A percentile compares a stretch with the other conserved stretches of the same genome.
These are phyloP conservation scores for Ephialtes manifestator DNA, from an alignment of 2,888 invertebrate species.

Conservation along the genomic window DNA sequence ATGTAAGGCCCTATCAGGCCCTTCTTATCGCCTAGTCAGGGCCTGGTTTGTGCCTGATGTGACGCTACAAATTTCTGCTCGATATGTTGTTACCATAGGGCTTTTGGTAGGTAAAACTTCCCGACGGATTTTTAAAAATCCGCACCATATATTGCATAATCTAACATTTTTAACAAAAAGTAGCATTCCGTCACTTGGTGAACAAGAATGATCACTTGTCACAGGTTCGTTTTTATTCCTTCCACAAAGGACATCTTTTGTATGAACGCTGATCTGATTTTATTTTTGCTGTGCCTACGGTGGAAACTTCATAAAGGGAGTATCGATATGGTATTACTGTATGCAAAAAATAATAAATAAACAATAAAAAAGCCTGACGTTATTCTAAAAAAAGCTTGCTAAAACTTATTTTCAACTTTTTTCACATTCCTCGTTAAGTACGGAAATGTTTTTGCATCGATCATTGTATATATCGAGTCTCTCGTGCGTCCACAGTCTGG, in stretches of 20 bases:
- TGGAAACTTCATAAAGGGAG: slow-evolving; percentile 62
- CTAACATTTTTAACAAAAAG: not conserved
- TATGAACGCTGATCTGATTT: slow-evolving; percentile 26
- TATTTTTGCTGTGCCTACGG: slow-evolving; percentile 46
- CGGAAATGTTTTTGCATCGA: slow-evolving; percentile 40
- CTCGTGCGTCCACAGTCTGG: slow-evolving; percentile 35
- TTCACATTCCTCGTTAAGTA: slow-evolving; percentile 11
- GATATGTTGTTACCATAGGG: not conserved
- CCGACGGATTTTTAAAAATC: not conserved
- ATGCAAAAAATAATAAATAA: slow-evolving; percentile 34
- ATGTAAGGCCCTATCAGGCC: too few relatives aligned
- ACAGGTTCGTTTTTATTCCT: not conserved
- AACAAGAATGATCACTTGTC: not conserved
- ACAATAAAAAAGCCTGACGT: slow-evolving; percentile 16
- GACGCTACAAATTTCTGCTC: too few relatives aligned
- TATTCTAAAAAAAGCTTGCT: slow-evolving; percentile 43
- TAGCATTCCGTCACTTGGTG: not conserved
- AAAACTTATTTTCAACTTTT: slow-evolving; percentile 14
- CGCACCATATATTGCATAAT: not conserved
- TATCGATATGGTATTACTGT: slow-evolving; percentile 46
- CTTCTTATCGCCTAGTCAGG: too few relatives aligned
- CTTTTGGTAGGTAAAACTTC: not conserved
- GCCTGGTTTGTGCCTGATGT: too few relatives aligned
- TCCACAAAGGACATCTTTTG: not conserved
- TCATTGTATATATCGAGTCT: slow-evolving; percentile 54